Conservation (phyloP, 1,140 invertebrate genomes). For the Trissolcus basalis region DNA sequence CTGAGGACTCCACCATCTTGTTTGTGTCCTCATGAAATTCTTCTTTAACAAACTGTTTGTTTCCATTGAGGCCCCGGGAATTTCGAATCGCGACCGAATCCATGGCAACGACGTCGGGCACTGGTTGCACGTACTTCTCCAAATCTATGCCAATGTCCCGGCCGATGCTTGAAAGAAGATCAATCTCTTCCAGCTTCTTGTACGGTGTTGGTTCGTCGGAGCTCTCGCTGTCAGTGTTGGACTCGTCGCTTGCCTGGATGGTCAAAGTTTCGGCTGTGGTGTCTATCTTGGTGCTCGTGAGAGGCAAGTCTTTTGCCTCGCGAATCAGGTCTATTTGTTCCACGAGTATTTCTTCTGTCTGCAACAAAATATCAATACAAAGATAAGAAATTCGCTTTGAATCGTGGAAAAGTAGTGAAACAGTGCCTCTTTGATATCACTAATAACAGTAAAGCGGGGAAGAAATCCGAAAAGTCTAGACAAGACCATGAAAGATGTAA, state of each 20-base stretch:
- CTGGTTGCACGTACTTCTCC: conserved; percentile 71
- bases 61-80: conserved; percentile 8
- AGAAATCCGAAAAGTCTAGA: no score
- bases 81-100: conserved; percentile 34
- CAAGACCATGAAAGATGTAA: no score
- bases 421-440: no score
- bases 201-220: conserved; percentile 63
- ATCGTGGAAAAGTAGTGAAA: no score
- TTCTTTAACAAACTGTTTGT: conserved; percentile 52
- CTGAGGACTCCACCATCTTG: conserved; percentile 64
- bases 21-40: conserved; percentile 67
- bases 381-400: neutral
- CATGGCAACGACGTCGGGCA: conserved; percentile 73
- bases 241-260: conserved; percentile 53
- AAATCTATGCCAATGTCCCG: conserved; percentile 71
- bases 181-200: conserved; percentile 73
- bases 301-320: conserved; percentile 69
- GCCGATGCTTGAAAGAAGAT: conserved; percentile 72
- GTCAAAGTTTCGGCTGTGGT: conserved; percentile 49
- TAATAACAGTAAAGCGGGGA: no score
- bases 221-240: conserved; percentile 62
- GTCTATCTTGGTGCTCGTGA: conserved; percentile 63
- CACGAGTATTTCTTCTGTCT: conserved; percentile 66
- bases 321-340: conserved; percentile 72
- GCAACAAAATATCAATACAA: conserved; percentile 5